These are phyloP conservation scores for Ethmia dodecea DNA, from an alignment of 2,888 invertebrate species.

Conservation along the genomic window DNA sequence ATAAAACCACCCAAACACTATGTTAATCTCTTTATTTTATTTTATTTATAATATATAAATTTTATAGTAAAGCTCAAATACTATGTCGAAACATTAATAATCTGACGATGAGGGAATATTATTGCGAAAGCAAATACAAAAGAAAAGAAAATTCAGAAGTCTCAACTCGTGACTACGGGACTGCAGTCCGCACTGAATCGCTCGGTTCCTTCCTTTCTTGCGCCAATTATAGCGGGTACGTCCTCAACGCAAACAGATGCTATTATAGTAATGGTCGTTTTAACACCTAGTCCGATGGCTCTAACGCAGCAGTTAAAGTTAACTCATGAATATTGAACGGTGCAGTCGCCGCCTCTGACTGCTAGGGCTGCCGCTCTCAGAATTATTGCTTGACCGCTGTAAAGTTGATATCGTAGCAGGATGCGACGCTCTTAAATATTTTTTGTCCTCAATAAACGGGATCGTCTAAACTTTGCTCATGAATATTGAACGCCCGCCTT, in stretches of 20 bases:
- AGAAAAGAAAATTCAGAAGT: too few relatives aligned
- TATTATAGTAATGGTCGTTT: conserved; percentile 48
- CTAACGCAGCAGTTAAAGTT: conserved; percentile 42
- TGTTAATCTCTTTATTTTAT: too few relatives aligned
- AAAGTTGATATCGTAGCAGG: not conserved
- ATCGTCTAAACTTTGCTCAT: conserved; percentile 1
- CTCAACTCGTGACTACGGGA: too few relatives aligned
- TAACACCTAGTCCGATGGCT: conserved; percentile 44
- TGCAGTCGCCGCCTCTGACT: conserved; percentile 26
- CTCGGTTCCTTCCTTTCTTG: conserved; percentile 9
- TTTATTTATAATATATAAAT: too few relatives aligned
- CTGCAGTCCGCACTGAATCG: conserved; percentile 3
- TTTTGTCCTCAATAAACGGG: conserved; percentile 3
- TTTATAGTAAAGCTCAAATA: too few relatives aligned
- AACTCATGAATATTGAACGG: conserved; percentile 67
- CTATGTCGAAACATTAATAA: too few relatives aligned
- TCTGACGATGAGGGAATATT: too few relatives aligned
- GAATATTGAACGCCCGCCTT: conserved; percentile 5
- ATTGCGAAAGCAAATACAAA: too few relatives aligned
- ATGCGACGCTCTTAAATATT: conserved; percentile 1
- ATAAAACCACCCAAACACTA: too few relatives aligned
- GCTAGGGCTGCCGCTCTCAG: conserved; percentile 4
- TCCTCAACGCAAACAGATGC: conserved; percentile 33
- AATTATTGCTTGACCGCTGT: conserved; percentile 4
- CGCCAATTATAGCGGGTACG: conserved; percentile 16